These are phyloP conservation scores for Catonia carolina DNA, from an alignment of 2,888 invertebrate species.

Conservation along the genomic window DNA sequence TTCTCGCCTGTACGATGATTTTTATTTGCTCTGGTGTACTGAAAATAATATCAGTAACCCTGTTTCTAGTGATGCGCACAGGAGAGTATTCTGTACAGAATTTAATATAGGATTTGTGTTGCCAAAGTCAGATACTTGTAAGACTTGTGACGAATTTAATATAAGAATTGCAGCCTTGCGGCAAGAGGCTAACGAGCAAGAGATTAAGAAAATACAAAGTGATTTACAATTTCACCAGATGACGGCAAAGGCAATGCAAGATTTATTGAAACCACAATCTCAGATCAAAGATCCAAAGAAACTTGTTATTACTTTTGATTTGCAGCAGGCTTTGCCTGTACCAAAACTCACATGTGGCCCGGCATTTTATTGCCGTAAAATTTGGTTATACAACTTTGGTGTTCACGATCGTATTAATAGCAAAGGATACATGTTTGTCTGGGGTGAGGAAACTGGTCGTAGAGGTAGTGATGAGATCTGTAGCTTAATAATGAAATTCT, in stretches of 20 bases:
- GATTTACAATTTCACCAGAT: background rate
- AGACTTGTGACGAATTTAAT: background rate
- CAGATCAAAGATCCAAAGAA: background rate
- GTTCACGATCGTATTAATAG: too few species aligned
- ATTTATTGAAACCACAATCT: background rate
- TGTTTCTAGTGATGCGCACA: background rate
- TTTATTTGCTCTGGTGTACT: background rate
- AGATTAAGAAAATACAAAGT: background rate
- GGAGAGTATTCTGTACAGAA: background rate
- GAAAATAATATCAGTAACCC: background rate
- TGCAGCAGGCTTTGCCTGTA: background rate
- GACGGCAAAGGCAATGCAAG: background rate
- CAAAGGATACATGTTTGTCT: too few species aligned
- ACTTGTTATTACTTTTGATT: background rate
- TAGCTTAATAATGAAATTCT: too few species aligned
- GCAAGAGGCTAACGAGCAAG: background rate
- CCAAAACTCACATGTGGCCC: background rate
- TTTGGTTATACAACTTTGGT: too few species aligned
- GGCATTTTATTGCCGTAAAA: too few species aligned
- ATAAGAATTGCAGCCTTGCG: background rate
- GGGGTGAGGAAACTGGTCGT: too few species aligned
- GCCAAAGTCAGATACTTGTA: background rate
- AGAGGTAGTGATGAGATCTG: too few species aligned
- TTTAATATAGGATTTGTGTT: background rate
- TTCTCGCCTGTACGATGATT: background rate